These are phyloP conservation scores for Zaprionus obscuricornis DNA, from an alignment of 2,888 invertebrate genomes.

Conservation along the genomic window DNA sequence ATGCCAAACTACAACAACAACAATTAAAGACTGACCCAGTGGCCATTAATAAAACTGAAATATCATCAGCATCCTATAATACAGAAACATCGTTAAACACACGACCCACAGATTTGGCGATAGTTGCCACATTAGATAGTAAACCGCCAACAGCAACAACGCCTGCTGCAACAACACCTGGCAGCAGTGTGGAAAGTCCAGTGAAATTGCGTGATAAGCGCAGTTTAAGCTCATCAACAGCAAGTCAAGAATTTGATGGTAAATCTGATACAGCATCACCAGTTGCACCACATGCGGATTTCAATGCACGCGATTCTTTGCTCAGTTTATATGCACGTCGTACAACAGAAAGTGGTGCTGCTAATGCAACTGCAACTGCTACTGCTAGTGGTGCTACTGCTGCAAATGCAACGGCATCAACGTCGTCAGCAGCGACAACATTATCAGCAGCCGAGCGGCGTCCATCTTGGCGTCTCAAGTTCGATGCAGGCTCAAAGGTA, in stretches of 20 bases:
- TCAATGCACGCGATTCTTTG: slow-evolving; percentile 70
- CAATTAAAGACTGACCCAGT: slow-evolving; percentile 66
- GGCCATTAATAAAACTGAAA: too few relatives aligned
- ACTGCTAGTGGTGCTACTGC: slow-evolving; percentile 28
- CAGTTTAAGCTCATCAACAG: slow-evolving; percentile 57
- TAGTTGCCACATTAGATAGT: slow-evolving; percentile 24
- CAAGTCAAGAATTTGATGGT: slow-evolving; percentile 52
- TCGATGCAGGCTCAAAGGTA: slow-evolving; percentile 96
- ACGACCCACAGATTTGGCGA: slow-evolving; percentile 60
- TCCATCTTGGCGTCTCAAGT: slow-evolving; percentile 95
- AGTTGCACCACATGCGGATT: slow-evolving; percentile 51
- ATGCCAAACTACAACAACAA: slow-evolving; percentile 32
- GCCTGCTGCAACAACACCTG: slow-evolving; percentile 77
- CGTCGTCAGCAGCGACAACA: slow-evolving; percentile 37
- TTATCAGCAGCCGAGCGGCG: slow-evolving; percentile 87
- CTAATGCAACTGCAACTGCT: slow-evolving; percentile 32
- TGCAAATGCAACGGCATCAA: slow-evolving; percentile 28
- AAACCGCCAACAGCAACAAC: slow-evolving; percentile 24
- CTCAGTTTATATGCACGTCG: slow-evolving; percentile 68
- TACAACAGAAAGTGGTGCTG: slow-evolving; percentile 46
- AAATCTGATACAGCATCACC: slow-evolving; percentile 61
- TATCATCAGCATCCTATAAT: slow-evolving; percentile 20
- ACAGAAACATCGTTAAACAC: slow-evolving; percentile 10
- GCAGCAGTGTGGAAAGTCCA: slow-evolving; percentile 76
- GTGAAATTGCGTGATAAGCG: slow-evolving; percentile 82